Conservation (phyloP, 64 coral and sea anemone species). For the Platygyra sinensis region DNA sequence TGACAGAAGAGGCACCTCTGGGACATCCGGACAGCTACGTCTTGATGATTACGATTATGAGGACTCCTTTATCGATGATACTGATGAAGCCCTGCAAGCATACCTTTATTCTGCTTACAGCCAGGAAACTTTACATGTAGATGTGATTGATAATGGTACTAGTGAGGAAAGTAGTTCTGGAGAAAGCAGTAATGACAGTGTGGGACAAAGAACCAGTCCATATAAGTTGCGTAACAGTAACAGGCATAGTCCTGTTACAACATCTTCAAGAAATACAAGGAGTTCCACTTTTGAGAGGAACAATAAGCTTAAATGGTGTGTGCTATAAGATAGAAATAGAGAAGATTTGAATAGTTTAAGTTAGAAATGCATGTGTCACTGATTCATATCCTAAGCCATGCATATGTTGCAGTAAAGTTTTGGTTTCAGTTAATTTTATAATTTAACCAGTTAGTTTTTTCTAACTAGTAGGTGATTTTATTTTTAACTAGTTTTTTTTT, state of each 20-base stretch:
- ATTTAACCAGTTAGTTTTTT: too few relatives aligned
- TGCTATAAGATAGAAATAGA: too few relatives aligned
- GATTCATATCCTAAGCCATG: too few relatives aligned
- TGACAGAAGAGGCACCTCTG: neutral
- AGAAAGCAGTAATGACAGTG: neutral
- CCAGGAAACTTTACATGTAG: neutral
- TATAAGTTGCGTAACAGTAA: constrained; percentile 10
- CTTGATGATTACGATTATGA: constrained; percentile 67
- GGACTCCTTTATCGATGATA: constrained; percentile 66
- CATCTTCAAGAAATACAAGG: neutral
- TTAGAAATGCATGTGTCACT: too few relatives aligned
- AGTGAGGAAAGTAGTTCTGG: constrained; percentile 10
- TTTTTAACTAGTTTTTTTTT: too few relatives aligned
- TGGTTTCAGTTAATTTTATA: too few relatives aligned
- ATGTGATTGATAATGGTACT: neutral
- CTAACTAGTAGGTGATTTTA: too few relatives aligned
- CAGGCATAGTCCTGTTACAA: neutral
- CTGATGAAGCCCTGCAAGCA: constrained; percentile 13
- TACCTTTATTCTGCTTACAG: neutral
- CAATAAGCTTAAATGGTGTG: too few relatives aligned
- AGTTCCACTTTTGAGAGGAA: neutral
- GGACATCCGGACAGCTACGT: neutral
- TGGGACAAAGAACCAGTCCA: neutral
- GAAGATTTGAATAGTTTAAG: too few relatives aligned
- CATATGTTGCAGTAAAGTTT: too few relatives aligned